Evolutionary conservation across 1,140 invertebrate genomes (phyloP).

Genomic region (Holcopasites calliopsidis): DNA sequence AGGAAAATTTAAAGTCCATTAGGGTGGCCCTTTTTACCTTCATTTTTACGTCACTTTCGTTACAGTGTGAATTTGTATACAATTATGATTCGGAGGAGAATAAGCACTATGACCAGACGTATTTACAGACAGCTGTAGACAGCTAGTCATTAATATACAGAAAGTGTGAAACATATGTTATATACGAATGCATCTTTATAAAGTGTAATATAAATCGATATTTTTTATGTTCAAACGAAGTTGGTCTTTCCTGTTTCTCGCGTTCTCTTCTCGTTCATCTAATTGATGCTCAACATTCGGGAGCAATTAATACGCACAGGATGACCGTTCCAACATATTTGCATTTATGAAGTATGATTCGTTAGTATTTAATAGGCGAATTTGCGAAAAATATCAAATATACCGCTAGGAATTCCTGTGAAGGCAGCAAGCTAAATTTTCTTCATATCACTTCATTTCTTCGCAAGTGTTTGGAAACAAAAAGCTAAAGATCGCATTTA

Average conservation of each 20-base stretch:
- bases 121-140: slow-evolving; percentile 26
- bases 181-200: slow-evolving; percentile 19
- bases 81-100: background rate
- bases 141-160: slow-evolving; percentile 39
- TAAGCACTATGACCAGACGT: background rate
- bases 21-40: slow-evolving; percentile 4
- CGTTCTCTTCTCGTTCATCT: slow-evolving; percentile 5
- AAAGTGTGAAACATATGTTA: slow-evolving; percentile 18
- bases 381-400: slow-evolving; percentile 5
- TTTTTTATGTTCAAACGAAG: slow-evolving; percentile 21
- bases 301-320: slow-evolving; percentile 3
- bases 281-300: background rate
- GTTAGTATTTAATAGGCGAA: background rate
- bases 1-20: background rate
- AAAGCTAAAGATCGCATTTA: background rate
- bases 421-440: background rate
- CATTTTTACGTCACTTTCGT: background rate
- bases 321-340: slow-evolving; percentile 1
- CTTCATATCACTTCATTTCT: background rate
- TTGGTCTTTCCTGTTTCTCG: slow-evolving; percentile 25
- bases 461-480: background rate
- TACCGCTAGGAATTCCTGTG: background rate
- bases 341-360: background rate
- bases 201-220: slow-evolving; percentile 29
- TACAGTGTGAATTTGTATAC: background rate